These are phyloP conservation scores for Nylanderia fulva DNA, from an alignment of 1,140 invertebrate species.

Conservation along the genomic window DNA sequence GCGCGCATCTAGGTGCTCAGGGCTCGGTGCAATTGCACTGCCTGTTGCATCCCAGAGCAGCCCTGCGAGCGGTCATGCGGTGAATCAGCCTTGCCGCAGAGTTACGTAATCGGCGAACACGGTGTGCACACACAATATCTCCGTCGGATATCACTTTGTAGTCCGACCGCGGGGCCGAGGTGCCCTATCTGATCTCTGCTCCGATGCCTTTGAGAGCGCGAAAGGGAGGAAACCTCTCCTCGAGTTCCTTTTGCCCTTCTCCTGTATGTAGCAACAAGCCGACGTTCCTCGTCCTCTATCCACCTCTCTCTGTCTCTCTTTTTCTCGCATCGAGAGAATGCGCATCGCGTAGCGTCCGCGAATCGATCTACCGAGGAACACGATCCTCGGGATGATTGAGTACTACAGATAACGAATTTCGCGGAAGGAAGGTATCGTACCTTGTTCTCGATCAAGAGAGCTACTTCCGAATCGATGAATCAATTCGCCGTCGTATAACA, in stretches of 20 bases:
- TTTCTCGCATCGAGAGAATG: neutral
- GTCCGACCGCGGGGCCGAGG: slow-evolving; percentile 75
- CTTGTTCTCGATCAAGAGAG: slow-evolving; percentile 44
- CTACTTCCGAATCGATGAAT: slow-evolving; percentile 60
- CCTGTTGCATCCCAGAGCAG: slow-evolving; percentile 27
- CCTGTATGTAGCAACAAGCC: slow-evolving; percentile 28
- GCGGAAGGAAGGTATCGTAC: slow-evolving; percentile 46
- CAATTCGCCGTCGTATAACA: slow-evolving; percentile 34
- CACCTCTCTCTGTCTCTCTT: slow-evolving; percentile 1
- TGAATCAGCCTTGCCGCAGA: slow-evolving; percentile 73
- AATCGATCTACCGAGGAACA: slow-evolving; percentile 60
- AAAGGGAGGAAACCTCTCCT: slow-evolving; percentile 66
- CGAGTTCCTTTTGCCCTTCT: slow-evolving; percentile 57
- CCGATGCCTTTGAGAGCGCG: slow-evolving; percentile 77
- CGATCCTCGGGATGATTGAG: slow-evolving; percentile 58
- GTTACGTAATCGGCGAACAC: slow-evolving; percentile 80
- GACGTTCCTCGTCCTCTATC: neutral
- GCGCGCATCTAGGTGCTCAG: neutral
- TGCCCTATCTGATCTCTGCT: slow-evolving; percentile 78
- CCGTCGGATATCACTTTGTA: slow-evolving; percentile 83
- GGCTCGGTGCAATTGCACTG: slow-evolving; percentile 20
- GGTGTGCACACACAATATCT: slow-evolving; percentile 75
- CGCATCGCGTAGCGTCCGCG: slow-evolving; percentile 8
- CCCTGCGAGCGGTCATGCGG: slow-evolving; percentile 51
- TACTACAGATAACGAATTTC: slow-evolving; percentile 58